These are phyloP conservation scores for Piscicola geometra DNA, from an alignment of 2,888 invertebrate genomes.

Conservation along the genomic window DNA sequence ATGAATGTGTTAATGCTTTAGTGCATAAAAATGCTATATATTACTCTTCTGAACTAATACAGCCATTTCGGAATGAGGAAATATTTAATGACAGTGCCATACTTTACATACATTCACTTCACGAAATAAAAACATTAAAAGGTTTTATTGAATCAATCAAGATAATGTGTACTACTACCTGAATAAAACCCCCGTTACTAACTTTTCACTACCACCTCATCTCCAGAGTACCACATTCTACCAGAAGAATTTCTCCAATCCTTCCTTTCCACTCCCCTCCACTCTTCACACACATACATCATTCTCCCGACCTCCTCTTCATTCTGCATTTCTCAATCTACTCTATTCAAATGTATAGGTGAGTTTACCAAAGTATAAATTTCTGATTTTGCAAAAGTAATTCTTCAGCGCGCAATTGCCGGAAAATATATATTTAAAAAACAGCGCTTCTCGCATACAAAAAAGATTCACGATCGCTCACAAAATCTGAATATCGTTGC, in stretches of 20 bases:
- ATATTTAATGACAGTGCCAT: not conserved
- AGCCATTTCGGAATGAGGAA: not conserved
- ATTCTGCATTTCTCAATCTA: not conserved
- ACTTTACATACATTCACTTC: not conserved
- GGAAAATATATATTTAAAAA: too few species aligned
- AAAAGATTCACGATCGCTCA: not conserved
- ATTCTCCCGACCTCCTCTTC: not conserved
- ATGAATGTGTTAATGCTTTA: not conserved
- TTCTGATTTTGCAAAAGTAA: not conserved
- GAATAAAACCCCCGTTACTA: too few species aligned
- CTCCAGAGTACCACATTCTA: not conserved
- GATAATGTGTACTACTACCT: too few species aligned
- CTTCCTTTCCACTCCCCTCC: not conserved
- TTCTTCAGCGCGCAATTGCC: too few species aligned
- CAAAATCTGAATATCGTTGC: too few species aligned
- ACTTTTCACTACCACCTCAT: too few species aligned
- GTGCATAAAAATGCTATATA: too few species aligned
- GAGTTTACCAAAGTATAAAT: not conserved
- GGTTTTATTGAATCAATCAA: not conserved
- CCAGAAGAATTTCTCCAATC: not conserved
- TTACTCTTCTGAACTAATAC: too few species aligned
- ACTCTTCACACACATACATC: not conserved
- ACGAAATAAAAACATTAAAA: not conserved
- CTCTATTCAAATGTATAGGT: slow-evolving; percentile 1
- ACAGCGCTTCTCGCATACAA: not conserved